Conservation (phyloP, 2,797 vertebrate species). For the Rhynchonycteris naso region DNA sequence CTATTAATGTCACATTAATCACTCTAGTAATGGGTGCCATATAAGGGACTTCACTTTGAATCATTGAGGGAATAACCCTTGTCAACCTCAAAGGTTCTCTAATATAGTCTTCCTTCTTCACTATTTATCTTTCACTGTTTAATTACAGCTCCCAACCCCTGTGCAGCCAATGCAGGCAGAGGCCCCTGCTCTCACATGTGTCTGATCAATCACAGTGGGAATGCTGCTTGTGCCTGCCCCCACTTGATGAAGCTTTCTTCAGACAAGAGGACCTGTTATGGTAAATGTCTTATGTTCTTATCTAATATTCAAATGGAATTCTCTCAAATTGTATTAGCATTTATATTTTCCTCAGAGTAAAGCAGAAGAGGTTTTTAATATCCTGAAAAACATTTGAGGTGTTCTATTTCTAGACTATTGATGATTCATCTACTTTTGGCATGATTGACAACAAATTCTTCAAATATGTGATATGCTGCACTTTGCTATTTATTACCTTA, state of each 20-base stretch:
- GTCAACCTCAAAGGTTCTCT: neutral
- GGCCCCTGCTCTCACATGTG: constrained; percentile 98
- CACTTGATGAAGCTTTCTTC: constrained; percentile 96
- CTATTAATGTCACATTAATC: constrained; percentile 52
- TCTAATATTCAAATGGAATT: neutral
- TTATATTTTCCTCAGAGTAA: neutral
- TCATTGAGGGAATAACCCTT: constrained; percentile 24
- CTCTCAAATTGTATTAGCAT: neutral
- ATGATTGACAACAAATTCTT: constrained; percentile 11
- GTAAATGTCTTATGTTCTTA: constrained; percentile 85
- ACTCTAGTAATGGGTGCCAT: neutral
- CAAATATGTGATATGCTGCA: neutral
- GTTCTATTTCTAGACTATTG: constrained; percentile 1
- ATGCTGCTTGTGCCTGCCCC: constrained; percentile 95
- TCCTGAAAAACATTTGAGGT: neutral
- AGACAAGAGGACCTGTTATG: constrained; percentile 95
- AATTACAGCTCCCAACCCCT: constrained; percentile 94
- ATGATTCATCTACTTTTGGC: constrained; percentile 36
- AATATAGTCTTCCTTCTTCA: neutral
- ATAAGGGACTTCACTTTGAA: constrained; percentile 14
- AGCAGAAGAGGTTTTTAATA: neutral
- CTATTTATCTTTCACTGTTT: constrained; percentile 51
- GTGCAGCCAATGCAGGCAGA: constrained; percentile 92
- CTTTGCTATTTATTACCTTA: constrained; percentile 65
- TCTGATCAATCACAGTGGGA: constrained; percentile 95